phyloP scores from a whole-genome alignment of 2,797 vertebrate species.

The Pantherophis alleghaniensis region DNA sequence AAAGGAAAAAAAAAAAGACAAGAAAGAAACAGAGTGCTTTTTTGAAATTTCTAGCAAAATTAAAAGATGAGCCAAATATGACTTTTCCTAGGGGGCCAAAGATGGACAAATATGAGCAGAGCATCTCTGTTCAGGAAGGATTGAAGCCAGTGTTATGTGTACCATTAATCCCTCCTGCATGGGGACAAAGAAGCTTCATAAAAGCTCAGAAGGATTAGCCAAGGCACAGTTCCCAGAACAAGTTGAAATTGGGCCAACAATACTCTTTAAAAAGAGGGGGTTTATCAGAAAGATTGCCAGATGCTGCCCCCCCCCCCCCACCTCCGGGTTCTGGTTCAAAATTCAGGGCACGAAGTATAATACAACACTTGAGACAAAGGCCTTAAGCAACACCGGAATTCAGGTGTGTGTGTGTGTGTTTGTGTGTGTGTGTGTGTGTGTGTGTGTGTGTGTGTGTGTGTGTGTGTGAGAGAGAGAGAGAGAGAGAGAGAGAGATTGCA shows the following conservation, averaged over 20 bases:
- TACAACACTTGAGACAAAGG: neutral
- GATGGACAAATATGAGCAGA: too few species aligned
- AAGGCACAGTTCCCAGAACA: too few species aligned
- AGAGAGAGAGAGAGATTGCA: neutral
- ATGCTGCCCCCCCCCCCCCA: neutral
- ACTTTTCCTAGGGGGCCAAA: too few species aligned
- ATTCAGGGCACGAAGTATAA: neutral
- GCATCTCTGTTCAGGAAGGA: too few species aligned
- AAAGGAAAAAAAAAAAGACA: neutral
- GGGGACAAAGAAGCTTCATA: too few species aligned
- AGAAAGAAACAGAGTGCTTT: neutral
- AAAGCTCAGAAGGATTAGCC: too few species aligned
- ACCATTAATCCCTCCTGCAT: too few species aligned
- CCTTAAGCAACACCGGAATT: neutral
- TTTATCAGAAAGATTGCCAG: neutral
- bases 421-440: too few species aligned
- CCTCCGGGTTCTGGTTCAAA: neutral
- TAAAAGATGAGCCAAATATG: neutral
- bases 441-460: neutral
- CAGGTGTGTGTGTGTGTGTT: neutral
- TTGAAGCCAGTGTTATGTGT: too few species aligned
- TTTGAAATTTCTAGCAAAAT: neutral
- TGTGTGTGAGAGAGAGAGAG: too few species aligned
- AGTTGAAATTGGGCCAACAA: too few species aligned
- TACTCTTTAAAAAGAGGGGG: too few species aligned